phyloP scores from a whole-genome alignment of 2,113 vertebrate genomes.

The Cathartes aura region DNA sequence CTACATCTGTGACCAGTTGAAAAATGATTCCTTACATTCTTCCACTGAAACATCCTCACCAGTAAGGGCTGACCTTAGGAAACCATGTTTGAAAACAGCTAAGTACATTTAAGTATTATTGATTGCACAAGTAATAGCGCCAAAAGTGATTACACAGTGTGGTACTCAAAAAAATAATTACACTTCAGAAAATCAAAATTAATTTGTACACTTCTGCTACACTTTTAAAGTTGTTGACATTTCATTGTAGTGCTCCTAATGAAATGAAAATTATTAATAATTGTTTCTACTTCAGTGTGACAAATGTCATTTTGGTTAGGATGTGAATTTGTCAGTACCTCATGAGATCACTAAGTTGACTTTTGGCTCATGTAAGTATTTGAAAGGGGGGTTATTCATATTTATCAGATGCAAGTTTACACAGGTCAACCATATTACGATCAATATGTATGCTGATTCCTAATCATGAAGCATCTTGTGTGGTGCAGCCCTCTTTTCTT shows the following conservation, averaged over 20 bases:
- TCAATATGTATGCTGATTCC: neutral
- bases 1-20: neutral
- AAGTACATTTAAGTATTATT: slow-evolving; percentile 76
- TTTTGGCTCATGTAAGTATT: slow-evolving; percentile 13
- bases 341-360: slow-evolving; percentile 7
- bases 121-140: slow-evolving; percentile 74
- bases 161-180: slow-evolving; percentile 80
- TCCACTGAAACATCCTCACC: neutral
- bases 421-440: neutral
- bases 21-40: neutral
- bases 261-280: slow-evolving; percentile 86
- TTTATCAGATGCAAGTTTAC: neutral
- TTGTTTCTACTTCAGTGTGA: slow-evolving; percentile 80
- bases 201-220: slow-evolving; percentile 80
- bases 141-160: slow-evolving; percentile 80
- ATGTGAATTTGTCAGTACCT: slow-evolving; percentile 46
- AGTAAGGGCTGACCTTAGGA: slow-evolving; percentile 70
- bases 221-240: slow-evolving; percentile 84
- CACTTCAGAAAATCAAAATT: slow-evolving; percentile 85
- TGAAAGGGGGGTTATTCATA: neutral
- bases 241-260: slow-evolving; percentile 83
- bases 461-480: neutral
- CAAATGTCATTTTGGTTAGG: slow-evolving; percentile 79
- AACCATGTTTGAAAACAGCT: slow-evolving; percentile 75
- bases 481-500: neutral